Conservation (phyloP, 2,797 vertebrate genomes). For the Melanotaenia trifasciata region DNA sequence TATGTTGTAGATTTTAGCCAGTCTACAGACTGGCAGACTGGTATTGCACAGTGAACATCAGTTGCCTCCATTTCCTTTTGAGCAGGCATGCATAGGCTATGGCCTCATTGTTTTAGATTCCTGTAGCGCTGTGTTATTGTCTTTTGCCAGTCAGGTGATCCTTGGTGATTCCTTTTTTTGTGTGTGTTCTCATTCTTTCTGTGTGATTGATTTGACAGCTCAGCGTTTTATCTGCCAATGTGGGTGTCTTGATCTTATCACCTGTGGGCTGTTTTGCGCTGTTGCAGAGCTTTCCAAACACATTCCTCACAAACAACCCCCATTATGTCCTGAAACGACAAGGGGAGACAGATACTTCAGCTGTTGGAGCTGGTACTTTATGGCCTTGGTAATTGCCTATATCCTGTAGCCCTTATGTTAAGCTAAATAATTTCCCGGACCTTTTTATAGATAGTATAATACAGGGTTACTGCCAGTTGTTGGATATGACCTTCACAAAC, state of each 20-base stretch:
- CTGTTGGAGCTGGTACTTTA: conserved; percentile 75
- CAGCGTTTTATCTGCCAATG: conserved; percentile 76
- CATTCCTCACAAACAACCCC: conserved; percentile 77
- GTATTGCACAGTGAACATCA: conserved; percentile 25
- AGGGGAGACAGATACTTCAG: conserved; percentile 74
- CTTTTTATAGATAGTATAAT: conserved; percentile 67
- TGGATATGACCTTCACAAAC: conserved; percentile 51
- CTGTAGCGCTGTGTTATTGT: conserved; percentile 60
- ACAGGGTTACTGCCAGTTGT: conserved; percentile 65
- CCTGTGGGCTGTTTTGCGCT: conserved; percentile 77
- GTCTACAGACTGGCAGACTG: background rate
- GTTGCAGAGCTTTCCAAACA: conserved; percentile 71
- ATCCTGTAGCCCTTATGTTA: conserved; percentile 76
- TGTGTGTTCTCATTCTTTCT: conserved; percentile 74
- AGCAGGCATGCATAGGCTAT: conserved; percentile 5
- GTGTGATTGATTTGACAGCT: conserved; percentile 80
- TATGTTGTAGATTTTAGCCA: background rate
- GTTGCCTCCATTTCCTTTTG: conserved; percentile 21
- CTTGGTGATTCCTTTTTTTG: conserved; percentile 53
- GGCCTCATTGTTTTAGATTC: conserved; percentile 62
- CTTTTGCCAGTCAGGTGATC: conserved; percentile 74
- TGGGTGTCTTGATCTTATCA: conserved; percentile 82
- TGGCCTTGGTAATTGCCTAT: conserved; percentile 75
- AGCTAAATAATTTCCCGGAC: conserved; percentile 77
- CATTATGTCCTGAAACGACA: conserved; percentile 74